Percentiles rank a stretch among this genome's conserved stretches.
These are phyloP conservation scores for Pachydiplax longipennis DNA, from an alignment of 2,888 invertebrate species.

Conservation along the genomic window DNA sequence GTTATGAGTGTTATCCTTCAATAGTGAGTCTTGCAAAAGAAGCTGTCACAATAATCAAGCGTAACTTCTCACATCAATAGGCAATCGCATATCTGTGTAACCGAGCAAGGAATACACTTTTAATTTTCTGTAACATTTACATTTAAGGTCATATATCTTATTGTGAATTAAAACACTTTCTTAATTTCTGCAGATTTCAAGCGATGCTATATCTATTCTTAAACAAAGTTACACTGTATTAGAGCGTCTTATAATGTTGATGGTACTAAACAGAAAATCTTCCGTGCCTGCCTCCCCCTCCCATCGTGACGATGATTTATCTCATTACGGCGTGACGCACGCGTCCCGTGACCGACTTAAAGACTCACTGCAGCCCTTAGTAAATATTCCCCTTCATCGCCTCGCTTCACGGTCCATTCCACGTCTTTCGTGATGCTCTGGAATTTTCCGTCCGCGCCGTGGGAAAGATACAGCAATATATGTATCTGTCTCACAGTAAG, in stretches of 20 bases:
- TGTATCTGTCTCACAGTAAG: background rate
- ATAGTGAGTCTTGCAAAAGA: too few species aligned
- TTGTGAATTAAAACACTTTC: too few species aligned
- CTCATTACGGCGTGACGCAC: background rate
- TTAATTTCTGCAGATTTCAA: too few species aligned
- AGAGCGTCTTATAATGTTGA: too few species aligned
- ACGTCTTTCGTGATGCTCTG: background rate
- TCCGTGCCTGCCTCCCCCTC: background rate
- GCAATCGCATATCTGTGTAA: too few species aligned
- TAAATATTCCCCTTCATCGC: background rate
- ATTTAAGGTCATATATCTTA: background rate
- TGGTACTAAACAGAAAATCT: background rate
- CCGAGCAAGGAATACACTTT: too few species aligned
- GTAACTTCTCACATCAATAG: too few species aligned
- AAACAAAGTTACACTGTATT: too few species aligned
- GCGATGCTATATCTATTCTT: too few species aligned
- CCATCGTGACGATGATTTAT: background rate
- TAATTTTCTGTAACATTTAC: too few species aligned
- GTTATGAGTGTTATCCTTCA: too few species aligned
- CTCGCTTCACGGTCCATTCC: background rate
- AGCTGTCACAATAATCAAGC: too few species aligned
- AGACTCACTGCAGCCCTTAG: background rate
- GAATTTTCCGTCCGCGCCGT: slow-evolving; percentile 21
- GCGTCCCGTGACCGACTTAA: background rate
- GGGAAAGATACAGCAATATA: background rate